Evolutionary conservation across 1,140 invertebrate species (phyloP), one percentile per base, ranked within the genome.

Genomic region (Pseudomyrmex flavicornis): DNA sequence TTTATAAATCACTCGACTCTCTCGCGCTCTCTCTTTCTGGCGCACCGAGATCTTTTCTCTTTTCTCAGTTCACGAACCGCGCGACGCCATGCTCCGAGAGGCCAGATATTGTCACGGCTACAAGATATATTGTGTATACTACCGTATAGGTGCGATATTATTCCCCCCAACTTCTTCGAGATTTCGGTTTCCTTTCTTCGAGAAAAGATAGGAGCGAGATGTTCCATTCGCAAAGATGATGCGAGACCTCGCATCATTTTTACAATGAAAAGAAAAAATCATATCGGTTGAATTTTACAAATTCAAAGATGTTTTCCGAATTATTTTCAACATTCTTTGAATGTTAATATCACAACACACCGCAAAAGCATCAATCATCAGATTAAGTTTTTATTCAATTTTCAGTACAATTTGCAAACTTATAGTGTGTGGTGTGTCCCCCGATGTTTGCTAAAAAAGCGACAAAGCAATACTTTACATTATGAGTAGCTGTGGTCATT

Each of bases 1-100:
- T 88, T 88, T 90, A 91, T 92, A 92, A 92, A 92, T 92, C 91
- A 92, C 90, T 89, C 74, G 52, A 22, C 72, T 70, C 84, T 79
- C 74, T 44, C 66, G 4, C 1, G 4, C 35, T 35, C 35, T 35
- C 5, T 35, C 35, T 35, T 35, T 35, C 35, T 35, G 5, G 5
- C 35, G 35, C 26, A 26, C 2, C 2, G 13, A 10, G 9, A 56
- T 12, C 58, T 58, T 54, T 58, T 52, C 61, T 50, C 22, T 15
- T 26, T 26, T 48, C 48, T 72, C 35, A 35, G 85, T 87, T 77
- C 84, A 66, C 72, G 70, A 65, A 65, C 65, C 82, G 59, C 82
- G 59, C 66, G 66, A 48, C 61, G 68, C n/a, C 35, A 22, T n/a
- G 15, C 65, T 35, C n/a, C 20, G 61, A 50, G 58, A 17, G 52